Evolutionary conservation across 2,113 vertebrate genomes (phyloP), one percentile per base, ranked within the genome.

Genomic region (Sardina pilchardus): DNA sequence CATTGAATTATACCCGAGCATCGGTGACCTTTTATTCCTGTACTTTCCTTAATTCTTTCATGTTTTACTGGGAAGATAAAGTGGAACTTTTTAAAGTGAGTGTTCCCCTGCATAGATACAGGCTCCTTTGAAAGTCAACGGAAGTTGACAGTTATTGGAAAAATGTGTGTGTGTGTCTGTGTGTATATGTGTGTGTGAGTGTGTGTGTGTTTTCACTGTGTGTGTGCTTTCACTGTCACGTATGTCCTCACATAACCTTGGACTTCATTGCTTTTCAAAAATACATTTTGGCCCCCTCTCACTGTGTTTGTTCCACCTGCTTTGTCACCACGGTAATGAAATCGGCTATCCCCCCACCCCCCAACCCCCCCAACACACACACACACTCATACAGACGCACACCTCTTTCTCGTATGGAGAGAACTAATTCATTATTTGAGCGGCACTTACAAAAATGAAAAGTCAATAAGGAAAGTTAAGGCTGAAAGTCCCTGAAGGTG

Each of bases 391-490:
- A 26, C 59, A 8, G 9, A 9, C 59, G 8, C 59, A 7, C 24
- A 4, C 4, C 59, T 59, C 53, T 59, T 21, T 59, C 17, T 67
- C 59, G 26, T 67, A 67, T 67, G 59, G 26, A 67, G 59, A 67
- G 59, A 67, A 67, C 59, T 67, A 67, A 67, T 67, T 67, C 59
- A 67, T 67, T 50, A 39, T 53, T 47, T 81, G 71, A 50, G 12
- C 44, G n/a, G n/a, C 47, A 83, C 82, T 83, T 53, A 83, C 45
- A 83, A 83, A 83, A 50, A 83, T 53, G 47, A 50, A 53, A n/a
- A 83, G 67, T 44, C 19, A 84, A 17, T 67, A 48, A 78, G 75
- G 26, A 19, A 36, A 30, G 47, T 42, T 45, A 85, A 67, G 48
- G 47, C 30, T 17, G 9, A 82, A 44, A 53, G 50, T 53, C 50